Percentiles rank a stretch among this genome's conserved stretches.
Conservation (phyloP, 1,140 invertebrate genomes). For the Stenopsyche tienmushanensis region DNA sequence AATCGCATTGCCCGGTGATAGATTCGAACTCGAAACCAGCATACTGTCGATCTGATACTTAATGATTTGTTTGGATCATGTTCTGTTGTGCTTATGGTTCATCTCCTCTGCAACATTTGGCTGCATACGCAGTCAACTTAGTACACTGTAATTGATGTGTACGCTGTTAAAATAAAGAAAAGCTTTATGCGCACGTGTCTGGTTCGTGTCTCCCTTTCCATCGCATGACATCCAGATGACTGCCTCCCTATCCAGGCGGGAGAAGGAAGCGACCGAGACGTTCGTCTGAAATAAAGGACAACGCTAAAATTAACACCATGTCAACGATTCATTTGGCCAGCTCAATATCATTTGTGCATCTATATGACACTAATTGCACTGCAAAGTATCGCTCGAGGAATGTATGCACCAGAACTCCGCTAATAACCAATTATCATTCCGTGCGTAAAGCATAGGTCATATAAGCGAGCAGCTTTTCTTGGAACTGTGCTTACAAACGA, state of each 20-base stretch:
- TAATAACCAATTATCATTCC: too few species aligned
- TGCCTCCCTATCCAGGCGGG: background rate
- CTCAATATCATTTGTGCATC: background rate
- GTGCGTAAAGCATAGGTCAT: too few species aligned
- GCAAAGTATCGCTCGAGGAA: background rate
- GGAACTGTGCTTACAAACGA: constrained; percentile 4
- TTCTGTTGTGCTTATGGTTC: too few species aligned
- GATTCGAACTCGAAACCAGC: too few species aligned
- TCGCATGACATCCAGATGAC: too few species aligned
- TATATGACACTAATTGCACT: background rate
- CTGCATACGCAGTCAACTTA: too few species aligned
- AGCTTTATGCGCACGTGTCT: background rate
- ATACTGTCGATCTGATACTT: too few species aligned
- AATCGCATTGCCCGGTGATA: too few species aligned
- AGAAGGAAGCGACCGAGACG: constrained; percentile 9
- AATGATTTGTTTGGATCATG: too few species aligned
- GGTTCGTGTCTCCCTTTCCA: background rate
- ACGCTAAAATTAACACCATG: constrained; percentile 4
- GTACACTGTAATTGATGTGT: background rate
- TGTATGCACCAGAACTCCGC: background rate
- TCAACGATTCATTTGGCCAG: background rate
- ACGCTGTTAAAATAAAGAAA: constrained; percentile 3
- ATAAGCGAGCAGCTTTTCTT: background rate
- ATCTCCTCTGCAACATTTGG: too few species aligned
- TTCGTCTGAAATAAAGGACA: constrained; percentile 5